Percentiles rank a stretch among this genome's conserved stretches.
phyloP scores from a whole-genome alignment of 2,888 invertebrate species.

The Oegoconia quadripuncta region DNA sequence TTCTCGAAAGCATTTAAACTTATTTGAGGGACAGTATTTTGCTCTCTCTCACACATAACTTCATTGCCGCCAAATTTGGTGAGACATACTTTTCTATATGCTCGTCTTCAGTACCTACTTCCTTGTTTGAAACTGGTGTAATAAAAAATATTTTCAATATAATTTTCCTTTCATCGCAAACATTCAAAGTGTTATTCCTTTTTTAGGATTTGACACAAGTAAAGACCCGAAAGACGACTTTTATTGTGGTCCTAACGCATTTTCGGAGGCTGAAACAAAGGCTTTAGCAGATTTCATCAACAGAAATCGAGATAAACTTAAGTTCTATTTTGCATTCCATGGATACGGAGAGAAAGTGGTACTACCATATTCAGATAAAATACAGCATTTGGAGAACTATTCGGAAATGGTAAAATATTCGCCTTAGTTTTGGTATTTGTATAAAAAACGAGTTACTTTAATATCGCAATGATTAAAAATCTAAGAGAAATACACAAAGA shows the following conservation, averaged over 20 bases:
- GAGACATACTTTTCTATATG: too few species aligned
- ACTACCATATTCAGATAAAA: conserved; percentile 75
- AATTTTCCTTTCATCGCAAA: background rate
- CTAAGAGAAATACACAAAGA: too few species aligned
- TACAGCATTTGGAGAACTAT: conserved; percentile 65
- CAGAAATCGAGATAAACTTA: conserved; percentile 39
- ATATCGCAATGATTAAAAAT: too few species aligned
- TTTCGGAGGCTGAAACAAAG: conserved; percentile 57
- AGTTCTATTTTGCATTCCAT: conserved; percentile 82
- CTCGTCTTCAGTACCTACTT: too few species aligned
- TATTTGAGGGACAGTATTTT: too few species aligned
- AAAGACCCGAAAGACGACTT: conserved; percentile 27
- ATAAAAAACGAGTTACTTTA: background rate
- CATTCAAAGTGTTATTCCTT: background rate
- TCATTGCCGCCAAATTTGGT: too few species aligned
- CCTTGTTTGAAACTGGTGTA: too few species aligned
- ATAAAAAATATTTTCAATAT: too few species aligned
- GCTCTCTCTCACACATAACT: too few species aligned
- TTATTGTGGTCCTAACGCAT: conserved; percentile 47
- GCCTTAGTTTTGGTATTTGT: background rate
- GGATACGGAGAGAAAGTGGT: conserved; percentile 81
- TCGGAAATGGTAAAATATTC: conserved; percentile 43
- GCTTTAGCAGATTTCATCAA: conserved; percentile 37
- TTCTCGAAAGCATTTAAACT: too few species aligned
- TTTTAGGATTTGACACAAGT: conserved; percentile 42